These are phyloP conservation scores for Meloe dianella DNA, from an alignment of 2,888 invertebrate genomes.

Conservation along the genomic window DNA sequence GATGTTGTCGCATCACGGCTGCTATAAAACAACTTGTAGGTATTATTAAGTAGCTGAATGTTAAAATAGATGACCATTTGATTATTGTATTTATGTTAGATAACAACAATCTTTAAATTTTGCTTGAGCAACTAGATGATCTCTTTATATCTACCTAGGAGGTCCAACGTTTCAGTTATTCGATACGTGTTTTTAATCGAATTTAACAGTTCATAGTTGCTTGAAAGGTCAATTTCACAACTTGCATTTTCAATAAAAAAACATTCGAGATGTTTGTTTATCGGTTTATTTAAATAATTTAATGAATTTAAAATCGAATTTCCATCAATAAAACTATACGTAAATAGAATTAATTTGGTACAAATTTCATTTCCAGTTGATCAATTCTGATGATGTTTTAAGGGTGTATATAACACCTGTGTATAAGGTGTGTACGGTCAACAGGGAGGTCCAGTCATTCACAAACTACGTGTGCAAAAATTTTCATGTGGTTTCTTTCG, in stretches of 20 bases:
- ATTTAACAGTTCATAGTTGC: constrained; percentile 53
- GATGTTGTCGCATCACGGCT: constrained; percentile 48
- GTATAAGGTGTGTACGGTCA: not conserved
- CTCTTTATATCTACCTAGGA: constrained; percentile 51
- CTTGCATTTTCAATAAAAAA: constrained; percentile 21
- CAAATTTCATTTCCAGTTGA: not conserved
- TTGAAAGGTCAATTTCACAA: constrained; percentile 38
- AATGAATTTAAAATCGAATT: not conserved
- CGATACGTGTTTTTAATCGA: constrained; percentile 57
- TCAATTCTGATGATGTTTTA: not conserved
- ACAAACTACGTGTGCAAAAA: constrained; percentile 18
- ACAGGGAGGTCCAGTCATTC: constrained; percentile 8
- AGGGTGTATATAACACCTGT: not conserved
- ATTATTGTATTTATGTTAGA: not conserved
- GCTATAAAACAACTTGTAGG: constrained; percentile 43
- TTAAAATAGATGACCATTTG: constrained; percentile 16
- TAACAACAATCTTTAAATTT: not conserved
- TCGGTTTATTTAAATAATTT: not conserved
- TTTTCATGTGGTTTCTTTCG: constrained; percentile 16
- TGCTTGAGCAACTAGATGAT: constrained; percentile 35
- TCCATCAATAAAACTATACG: no score
- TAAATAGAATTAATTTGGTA: not conserved
- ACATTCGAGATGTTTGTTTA: not conserved
- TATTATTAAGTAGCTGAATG: constrained; percentile 47
- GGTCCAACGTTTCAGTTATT: constrained; percentile 57